Percentiles rank a stretch among this genome's conserved stretches.
phyloP scores from a whole-genome alignment of 2,888 invertebrate species.

The Pseudoips prasinana region DNA sequence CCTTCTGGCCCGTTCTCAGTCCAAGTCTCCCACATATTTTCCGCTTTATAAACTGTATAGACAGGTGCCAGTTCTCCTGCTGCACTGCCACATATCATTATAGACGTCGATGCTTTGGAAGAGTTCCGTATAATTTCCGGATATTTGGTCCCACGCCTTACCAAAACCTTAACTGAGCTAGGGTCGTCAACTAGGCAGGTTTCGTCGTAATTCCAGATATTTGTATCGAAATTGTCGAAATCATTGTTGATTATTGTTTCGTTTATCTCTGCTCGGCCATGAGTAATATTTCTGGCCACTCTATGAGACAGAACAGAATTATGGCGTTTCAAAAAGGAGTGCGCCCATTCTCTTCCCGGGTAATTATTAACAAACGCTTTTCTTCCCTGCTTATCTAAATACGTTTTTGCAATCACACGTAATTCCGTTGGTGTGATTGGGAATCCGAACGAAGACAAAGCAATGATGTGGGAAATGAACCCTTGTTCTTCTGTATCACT shows the following conservation, averaged over 20 bases:
- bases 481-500: constrained; percentile 6
- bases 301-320: constrained; percentile 8
- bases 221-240: constrained; percentile 9
- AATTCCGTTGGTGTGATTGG: constrained; percentile 6
- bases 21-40: constrained; percentile 20
- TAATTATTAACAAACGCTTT: constrained; percentile 5
- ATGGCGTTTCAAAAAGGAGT: constrained; percentile 10
- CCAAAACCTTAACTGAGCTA: constrained; percentile 9
- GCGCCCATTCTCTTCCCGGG: constrained; percentile 6
- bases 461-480: constrained; percentile 7
- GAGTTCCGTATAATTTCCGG: constrained; percentile 11
- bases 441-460: constrained; percentile 4
- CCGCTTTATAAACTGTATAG: constrained; percentile 10
- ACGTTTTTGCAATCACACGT: constrained; percentile 7
- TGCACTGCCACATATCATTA: constrained; percentile 12
- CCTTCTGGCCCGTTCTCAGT: constrained; percentile 11
- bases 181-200: constrained; percentile 13
- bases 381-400: constrained; percentile 7
- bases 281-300: constrained; percentile 9
- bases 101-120: constrained; percentile 12
- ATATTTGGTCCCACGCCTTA: constrained; percentile 11
- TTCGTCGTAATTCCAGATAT: constrained; percentile 14
- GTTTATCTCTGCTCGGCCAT: constrained; percentile 11
- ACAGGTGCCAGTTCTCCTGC: constrained; percentile 12
- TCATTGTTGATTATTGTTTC: constrained; percentile 8